Conservation (phyloP, 2,797 vertebrate species). For the Mallotus villosus region DNA sequence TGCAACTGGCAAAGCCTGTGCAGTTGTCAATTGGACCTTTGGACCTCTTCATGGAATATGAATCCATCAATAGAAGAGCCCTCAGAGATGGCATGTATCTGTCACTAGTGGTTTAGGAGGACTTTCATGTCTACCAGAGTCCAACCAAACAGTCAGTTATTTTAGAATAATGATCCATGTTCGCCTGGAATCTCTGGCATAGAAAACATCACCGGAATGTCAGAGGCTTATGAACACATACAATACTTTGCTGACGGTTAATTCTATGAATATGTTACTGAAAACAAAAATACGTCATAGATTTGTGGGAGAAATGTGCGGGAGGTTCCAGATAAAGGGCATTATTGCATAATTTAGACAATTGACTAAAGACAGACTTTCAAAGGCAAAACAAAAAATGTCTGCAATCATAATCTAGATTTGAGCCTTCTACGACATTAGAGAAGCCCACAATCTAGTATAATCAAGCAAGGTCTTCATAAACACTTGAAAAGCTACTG, state of each 20-base stretch:
- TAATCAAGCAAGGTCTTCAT: background rate
- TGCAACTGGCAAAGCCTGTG: background rate
- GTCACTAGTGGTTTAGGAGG: background rate
- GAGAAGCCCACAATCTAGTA: background rate
- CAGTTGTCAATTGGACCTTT: slow-evolving; percentile 2
- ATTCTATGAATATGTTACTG: slow-evolving; percentile 1
- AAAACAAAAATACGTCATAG: background rate
- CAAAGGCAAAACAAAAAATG: background rate
- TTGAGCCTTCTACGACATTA: background rate
- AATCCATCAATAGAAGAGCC: background rate
- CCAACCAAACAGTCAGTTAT: background rate
- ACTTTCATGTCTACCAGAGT: slow-evolving; percentile 11
- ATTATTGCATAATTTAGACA: too few species aligned
- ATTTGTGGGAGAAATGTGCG: too few species aligned
- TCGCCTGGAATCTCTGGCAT: background rate
- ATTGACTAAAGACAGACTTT: background rate
- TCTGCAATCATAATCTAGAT: slow-evolving; percentile 10
- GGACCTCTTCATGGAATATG: background rate
- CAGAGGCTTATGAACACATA: background rate
- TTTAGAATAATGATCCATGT: slow-evolving; percentile 7
- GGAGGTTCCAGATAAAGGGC: too few species aligned
- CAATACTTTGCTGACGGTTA: background rate
- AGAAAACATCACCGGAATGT: too few species aligned
- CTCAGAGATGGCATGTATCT: background rate
- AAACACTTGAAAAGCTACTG: background rate